A percentile compares a stretch with the other conserved stretches of the same genome.
Conservation (phyloP, 2,113 vertebrate species). For the Thryonomys swinderianus region DNA sequence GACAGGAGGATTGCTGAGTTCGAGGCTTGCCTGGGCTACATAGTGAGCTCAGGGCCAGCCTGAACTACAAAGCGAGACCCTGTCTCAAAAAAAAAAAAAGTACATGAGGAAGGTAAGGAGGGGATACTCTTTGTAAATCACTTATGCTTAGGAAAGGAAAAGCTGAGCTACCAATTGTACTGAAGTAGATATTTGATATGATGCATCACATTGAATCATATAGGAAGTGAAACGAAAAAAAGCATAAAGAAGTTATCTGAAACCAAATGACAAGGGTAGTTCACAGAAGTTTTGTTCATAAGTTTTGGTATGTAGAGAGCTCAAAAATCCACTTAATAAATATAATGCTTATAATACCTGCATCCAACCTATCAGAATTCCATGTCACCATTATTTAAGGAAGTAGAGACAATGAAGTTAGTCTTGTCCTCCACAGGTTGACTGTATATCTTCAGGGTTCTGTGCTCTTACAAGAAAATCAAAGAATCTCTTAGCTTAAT, state of each 20-base stretch:
- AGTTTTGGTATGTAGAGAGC: background rate
- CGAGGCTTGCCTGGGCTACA: no score
- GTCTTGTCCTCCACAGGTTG: background rate
- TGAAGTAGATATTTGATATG: background rate
- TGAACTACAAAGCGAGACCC: no score
- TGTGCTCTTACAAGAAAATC: background rate
- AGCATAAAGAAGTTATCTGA: background rate
- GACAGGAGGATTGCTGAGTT: no score
- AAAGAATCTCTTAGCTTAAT: background rate
- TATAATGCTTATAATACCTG: background rate
- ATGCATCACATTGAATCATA: background rate
- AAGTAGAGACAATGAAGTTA: background rate
- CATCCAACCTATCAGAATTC: background rate
- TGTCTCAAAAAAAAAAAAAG: no score
- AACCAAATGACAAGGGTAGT: background rate
- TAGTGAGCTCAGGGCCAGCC: no score
- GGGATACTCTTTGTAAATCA: background rate
- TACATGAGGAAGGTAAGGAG: background rate
- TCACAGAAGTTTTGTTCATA: constrained; percentile 46
- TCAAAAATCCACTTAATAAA: constrained; percentile 50
- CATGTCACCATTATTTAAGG: background rate
- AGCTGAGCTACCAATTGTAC: background rate
- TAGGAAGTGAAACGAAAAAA: background rate
- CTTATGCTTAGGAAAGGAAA: background rate
- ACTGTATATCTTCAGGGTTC: background rate